Conservation (phyloP, 2,113 vertebrate genomes). For the Dicentrarchus labrax region DNA sequence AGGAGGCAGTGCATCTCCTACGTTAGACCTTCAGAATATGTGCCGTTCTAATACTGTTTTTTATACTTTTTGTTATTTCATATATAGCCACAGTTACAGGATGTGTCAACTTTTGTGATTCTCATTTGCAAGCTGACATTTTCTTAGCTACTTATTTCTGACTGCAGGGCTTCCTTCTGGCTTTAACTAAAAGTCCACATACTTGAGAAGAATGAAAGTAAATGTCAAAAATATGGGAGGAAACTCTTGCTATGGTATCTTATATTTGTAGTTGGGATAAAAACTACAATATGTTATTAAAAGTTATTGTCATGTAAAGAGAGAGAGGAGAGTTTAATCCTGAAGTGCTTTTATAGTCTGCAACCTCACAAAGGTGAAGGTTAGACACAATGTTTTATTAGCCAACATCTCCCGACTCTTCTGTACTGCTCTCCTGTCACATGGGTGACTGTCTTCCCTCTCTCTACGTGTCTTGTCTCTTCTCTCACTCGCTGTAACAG, state of each 20-base stretch:
- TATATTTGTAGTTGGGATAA: background rate
- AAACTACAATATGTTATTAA: background rate
- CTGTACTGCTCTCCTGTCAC: no score
- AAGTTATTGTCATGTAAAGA: background rate
- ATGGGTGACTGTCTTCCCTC: background rate
- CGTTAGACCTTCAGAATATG: background rate
- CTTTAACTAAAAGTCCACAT: slow-evolving; percentile 2
- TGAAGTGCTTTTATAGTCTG: background rate
- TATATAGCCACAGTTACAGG: background rate
- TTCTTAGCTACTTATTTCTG: background rate
- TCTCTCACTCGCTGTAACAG: background rate
- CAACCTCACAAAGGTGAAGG: slow-evolving; percentile 7
- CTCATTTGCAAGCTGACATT: slow-evolving; percentile 42
- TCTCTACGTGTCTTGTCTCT: background rate
- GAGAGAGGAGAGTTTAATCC: background rate
- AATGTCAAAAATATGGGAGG: slow-evolving; percentile 30
- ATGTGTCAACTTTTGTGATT: background rate
- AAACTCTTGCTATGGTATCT: background rate
- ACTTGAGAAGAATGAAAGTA: background rate
- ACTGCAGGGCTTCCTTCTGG: background rate
- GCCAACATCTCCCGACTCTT: background rate
- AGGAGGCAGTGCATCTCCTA: background rate
- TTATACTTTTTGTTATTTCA: background rate
- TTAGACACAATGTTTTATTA: background rate
- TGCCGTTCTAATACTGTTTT: background rate